Evolutionary conservation across 2,888 invertebrate species (phyloP).

Genomic region (Oligia strigilis): DNA sequence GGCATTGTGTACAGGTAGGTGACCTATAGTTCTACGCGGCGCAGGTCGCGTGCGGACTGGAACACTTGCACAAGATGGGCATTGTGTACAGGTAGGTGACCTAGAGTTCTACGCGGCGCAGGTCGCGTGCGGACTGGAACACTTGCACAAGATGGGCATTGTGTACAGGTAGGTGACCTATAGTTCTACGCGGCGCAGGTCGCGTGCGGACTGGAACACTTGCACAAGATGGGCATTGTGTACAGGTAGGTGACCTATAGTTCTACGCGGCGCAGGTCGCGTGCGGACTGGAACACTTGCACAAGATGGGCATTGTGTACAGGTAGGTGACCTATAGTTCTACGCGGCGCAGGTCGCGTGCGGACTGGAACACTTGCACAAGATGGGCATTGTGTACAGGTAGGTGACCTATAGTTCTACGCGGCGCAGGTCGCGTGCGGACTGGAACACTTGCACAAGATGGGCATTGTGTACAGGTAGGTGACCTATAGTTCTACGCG

Average conservation of each 20-base stretch:
- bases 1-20: slow-evolving; percentile 96
- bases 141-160: slow-evolving; percentile 98
- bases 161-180: slow-evolving; percentile 93
- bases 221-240: slow-evolving; percentile 99
- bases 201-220: slow-evolving; percentile 98
- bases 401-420: slow-evolving; percentile 51
- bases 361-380: slow-evolving; percentile 98
- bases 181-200: slow-evolving; percentile 96
- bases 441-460: slow-evolving; percentile 98
- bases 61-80: slow-evolving; percentile 98
- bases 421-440: slow-evolving; percentile 99
- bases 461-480: slow-evolving; percentile 97
- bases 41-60: slow-evolving; percentile 98
- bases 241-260: slow-evolving; percentile 91
- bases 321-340: slow-evolving; percentile 77
- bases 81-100: slow-evolving; percentile 95
- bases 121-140: slow-evolving; percentile 98
- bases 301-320: slow-evolving; percentile 99
- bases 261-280: slow-evolving; percentile 97
- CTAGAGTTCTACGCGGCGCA: slow-evolving; percentile 93
- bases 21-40: slow-evolving; percentile 89
- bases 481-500: not conserved
- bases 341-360: slow-evolving; percentile 99
- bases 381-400: slow-evolving; percentile 98
- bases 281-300: slow-evolving; percentile 98